Percentiles rank a stretch among this genome's conserved stretches.
phyloP scores from a whole-genome alignment of 2,113 vertebrate genomes.

The Prionailurus bengalensis region DNA sequence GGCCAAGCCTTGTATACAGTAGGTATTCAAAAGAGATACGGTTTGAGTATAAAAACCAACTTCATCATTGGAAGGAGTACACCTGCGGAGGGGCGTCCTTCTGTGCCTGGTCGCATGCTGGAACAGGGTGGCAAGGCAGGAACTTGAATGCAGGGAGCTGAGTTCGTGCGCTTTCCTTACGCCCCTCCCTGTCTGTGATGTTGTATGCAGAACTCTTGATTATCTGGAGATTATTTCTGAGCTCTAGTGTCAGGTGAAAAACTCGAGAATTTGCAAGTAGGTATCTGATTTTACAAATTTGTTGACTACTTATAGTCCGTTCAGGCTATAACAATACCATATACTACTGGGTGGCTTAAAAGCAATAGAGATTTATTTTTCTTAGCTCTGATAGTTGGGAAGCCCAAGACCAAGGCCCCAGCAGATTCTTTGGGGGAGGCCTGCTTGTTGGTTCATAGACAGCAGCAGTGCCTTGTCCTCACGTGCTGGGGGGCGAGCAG shows the following conservation, averaged over 20 bases:
- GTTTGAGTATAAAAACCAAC: background rate
- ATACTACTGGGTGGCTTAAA: background rate
- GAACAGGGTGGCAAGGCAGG: background rate
- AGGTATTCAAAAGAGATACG: background rate
- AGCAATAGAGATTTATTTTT: background rate
- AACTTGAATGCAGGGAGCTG: background rate
- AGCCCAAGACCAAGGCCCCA: background rate
- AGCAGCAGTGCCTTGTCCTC: background rate
- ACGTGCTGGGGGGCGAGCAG: background rate
- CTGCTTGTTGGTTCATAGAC: background rate
- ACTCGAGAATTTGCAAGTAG: background rate
- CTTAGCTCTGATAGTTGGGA: background rate
- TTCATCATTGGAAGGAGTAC: background rate
- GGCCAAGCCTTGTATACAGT: background rate
- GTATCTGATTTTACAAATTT: background rate
- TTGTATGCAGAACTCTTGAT: background rate
- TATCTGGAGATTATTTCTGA: background rate
- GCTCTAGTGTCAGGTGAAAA: background rate
- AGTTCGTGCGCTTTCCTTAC: accelerated
- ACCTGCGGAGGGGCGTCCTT: background rate
- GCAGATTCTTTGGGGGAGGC: background rate
- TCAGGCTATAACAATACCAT: too few relatives aligned
- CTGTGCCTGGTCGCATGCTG: accelerated
- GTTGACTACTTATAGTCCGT: background rate
- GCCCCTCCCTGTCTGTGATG: background rate